phyloP scores from a whole-genome alignment of 2,888 invertebrate species.

The Acrobeloides nanus region DNA sequence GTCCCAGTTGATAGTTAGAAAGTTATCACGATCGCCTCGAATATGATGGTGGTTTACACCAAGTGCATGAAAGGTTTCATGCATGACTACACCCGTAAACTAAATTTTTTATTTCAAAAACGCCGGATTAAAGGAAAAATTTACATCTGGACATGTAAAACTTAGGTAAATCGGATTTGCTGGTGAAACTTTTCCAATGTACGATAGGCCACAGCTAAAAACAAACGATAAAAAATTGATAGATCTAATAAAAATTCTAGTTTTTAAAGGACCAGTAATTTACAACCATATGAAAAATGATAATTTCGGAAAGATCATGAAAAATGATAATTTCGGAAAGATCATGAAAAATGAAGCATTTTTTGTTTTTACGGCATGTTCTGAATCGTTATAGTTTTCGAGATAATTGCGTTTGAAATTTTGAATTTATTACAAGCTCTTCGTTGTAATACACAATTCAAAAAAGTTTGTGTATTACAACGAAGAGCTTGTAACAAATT shows the following conservation, averaged over 20 bases:
- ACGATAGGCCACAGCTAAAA: slow-evolving; percentile 48
- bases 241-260: not conserved
- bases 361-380: no score
- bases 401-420: no score
- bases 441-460: no score
- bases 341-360: no score
- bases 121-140: slow-evolving; percentile 3
- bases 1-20: slow-evolving; percentile 34
- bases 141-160: slow-evolving; percentile 45
- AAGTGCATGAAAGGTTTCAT: slow-evolving; percentile 48
- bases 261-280: no score
- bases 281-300: no score
- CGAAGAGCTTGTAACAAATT: no score
- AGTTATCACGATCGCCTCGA: slow-evolving; percentile 42
- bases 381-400: no score
- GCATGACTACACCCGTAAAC: slow-evolving; percentile 38
- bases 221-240: not conserved
- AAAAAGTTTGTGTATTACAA: no score
- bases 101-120: slow-evolving; percentile 11
- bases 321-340: no score
- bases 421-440: no score
- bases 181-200: slow-evolving; percentile 44
- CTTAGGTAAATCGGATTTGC: slow-evolving; percentile 50
- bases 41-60: slow-evolving; percentile 49
- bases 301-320: no score